phyloP scores from a whole-genome alignment of 2,888 invertebrate species.

The Xestia xanthographa region DNA sequence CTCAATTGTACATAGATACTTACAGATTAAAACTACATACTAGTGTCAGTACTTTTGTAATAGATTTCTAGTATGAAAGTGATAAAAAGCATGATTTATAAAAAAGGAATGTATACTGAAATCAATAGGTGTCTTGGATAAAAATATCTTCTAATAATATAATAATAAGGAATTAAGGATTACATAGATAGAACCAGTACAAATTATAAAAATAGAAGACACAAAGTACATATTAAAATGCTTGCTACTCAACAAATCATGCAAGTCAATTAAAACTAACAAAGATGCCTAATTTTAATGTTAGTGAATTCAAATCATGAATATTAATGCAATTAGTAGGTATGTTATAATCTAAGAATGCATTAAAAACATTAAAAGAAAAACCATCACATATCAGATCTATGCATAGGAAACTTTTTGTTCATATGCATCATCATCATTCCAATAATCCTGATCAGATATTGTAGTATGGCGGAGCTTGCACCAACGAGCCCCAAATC shows the following conservation, averaged over 20 bases:
- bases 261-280: not conserved
- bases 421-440: constrained; percentile 92
- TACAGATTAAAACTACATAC: constrained; percentile 31
- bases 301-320: constrained; percentile 33
- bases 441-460: constrained; percentile 92
- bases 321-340: not conserved
- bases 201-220: constrained; percentile 2
- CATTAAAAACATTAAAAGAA: not conserved
- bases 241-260: not conserved
- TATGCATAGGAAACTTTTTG: constrained; percentile 91
- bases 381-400: constrained; percentile 15
- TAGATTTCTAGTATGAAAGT: not conserved
- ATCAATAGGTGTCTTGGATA: constrained; percentile 6
- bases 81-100: not conserved
- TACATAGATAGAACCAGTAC: constrained; percentile 32
- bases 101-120: not conserved
- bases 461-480: constrained; percentile 92
- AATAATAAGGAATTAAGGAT: not conserved
- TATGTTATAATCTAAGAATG: constrained; percentile 8
- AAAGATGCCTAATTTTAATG: constrained; percentile 11
- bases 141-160: constrained; percentile 2
- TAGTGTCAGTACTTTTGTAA: constrained; percentile 14
- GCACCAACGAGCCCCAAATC: constrained; percentile 94
- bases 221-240: not conserved
- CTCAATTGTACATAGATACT: constrained; percentile 11